phyloP scores from a whole-genome alignment of 1,140 invertebrate species.

The Euura lappo region DNA sequence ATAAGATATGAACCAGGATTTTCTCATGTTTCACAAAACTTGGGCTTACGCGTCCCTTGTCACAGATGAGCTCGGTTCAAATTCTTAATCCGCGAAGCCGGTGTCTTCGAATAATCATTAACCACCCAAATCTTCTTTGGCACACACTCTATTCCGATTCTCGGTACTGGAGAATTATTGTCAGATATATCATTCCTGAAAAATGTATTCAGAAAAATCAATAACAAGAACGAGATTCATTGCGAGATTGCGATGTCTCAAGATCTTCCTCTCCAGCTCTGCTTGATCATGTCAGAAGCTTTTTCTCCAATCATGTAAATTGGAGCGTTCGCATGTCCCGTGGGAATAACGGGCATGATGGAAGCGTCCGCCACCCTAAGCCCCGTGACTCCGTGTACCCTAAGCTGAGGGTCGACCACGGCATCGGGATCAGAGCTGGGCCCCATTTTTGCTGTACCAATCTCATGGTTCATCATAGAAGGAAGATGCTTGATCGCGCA shows the following conservation, averaged over 20 bases:
- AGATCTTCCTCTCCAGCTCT: constrained; percentile 58
- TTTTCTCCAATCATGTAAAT: constrained; percentile 89
- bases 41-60: too few relatives aligned
- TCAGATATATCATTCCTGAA: too few relatives aligned
- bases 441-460: constrained; percentile 81
- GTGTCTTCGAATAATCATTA: too few relatives aligned
- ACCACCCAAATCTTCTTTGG: too few relatives aligned
- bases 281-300: constrained; percentile 79
- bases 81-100: too few relatives aligned
- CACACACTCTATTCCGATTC: too few relatives aligned
- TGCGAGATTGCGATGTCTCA: background rate
- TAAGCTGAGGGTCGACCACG: constrained; percentile 76
- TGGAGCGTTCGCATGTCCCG: constrained; percentile 75
- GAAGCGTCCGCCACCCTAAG: constrained; percentile 79
- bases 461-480: constrained; percentile 72
- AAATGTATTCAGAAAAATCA: too few relatives aligned
- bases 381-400: constrained; percentile 71
- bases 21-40: too few relatives aligned
- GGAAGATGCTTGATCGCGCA: constrained; percentile 72
- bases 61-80: too few relatives aligned
- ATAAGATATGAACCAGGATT: too few relatives aligned
- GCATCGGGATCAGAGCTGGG: constrained; percentile 67
- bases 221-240: too few relatives aligned
- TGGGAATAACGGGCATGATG: constrained; percentile 75
- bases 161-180: too few relatives aligned